Percentiles rank a stretch among this genome's conserved stretches.
Evolutionary conservation across 2,113 vertebrate genomes (phyloP).

Genomic region (Acinonyx jubatus): DNA sequence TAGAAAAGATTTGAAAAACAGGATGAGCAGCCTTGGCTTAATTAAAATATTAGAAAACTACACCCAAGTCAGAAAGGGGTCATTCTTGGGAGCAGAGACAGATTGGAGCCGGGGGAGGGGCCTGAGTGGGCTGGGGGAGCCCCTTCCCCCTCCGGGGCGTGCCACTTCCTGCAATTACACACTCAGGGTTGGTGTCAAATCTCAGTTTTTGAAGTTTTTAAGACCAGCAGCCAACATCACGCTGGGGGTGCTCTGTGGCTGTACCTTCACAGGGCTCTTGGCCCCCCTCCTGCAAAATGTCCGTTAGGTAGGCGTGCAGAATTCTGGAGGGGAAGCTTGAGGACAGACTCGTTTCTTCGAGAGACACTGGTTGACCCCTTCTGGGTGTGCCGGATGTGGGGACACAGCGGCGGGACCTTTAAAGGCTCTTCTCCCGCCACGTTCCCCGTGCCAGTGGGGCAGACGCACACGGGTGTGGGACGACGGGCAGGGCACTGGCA

Average conservation of each 20-base stretch:
- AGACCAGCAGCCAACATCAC: too few relatives aligned
- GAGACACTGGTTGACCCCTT: fast-evolving
- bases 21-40: neutral
- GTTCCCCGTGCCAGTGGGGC: neutral
- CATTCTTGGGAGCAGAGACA: neutral
- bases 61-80: neutral
- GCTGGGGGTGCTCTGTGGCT: too few relatives aligned
- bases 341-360: neutral
- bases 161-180: neutral
- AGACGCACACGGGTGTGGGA: neutral
- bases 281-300: neutral
- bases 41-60: neutral
- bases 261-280: neutral
- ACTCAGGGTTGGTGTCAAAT: neutral
- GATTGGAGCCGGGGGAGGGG: neutral
- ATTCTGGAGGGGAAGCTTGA: neutral
- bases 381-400: fast-evolving
- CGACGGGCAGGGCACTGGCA: fast-evolving
- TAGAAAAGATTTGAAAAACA: neutral
- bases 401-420: fast-evolving
- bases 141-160: neutral
- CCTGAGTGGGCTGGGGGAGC: neutral
- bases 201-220: neutral
- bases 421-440: neutral
- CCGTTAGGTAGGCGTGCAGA: neutral